Base-by-base conservation (phyloP, 2,113 vertebrate genomes). In the Dicaeum eximium region DNA sequence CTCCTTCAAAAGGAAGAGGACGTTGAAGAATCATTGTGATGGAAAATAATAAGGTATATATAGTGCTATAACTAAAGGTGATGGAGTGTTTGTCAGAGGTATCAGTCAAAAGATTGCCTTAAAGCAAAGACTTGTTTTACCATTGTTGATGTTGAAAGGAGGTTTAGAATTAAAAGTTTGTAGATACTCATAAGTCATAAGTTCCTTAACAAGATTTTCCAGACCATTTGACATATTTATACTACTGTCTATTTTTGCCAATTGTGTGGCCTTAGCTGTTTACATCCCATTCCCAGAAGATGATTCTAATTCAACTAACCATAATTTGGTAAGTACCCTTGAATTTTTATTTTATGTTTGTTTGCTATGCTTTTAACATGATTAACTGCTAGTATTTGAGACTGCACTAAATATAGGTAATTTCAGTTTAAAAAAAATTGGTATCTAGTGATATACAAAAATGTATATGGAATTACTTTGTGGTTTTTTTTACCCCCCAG, bases 211-310 rank as follows among this genome's bases (percentile, higher is more conserved):
- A 67, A 84, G 72, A 77, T 38, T 96, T 92, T 96, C 93, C 98
- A 99, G 99, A 99, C 99, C 99, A 98, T 99, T 99, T 99, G 99
- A 99, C 99, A 99, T 99, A 98, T 99, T 99, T 99, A 99, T 99
- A 99, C 98, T 99, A 98, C 98, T 99, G 98, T 98, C 99, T 98
- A 99, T 99, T 99, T 99, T 99, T 99, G 99, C 99, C 99, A 99
- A 99, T 98, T 99, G 99, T 98, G 99, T 99, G 99, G 99, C 99
- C 99, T 99, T 99, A 99, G 99, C 99, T 98, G 98, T 99, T 98
- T 99, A 99, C 97, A 98, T 99, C 97, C 99, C 99, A 94, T 99
- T 99, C 97, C 99, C 99, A 93, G 98, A 99, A 98, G 99, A 99
- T 97, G 99, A 99, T 98, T 99, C 99, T 94, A 99, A 99, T 98